Conservation (phyloP, 2,888 invertebrate genomes). For the Aphelenchoides bicaudatus region DNA sequence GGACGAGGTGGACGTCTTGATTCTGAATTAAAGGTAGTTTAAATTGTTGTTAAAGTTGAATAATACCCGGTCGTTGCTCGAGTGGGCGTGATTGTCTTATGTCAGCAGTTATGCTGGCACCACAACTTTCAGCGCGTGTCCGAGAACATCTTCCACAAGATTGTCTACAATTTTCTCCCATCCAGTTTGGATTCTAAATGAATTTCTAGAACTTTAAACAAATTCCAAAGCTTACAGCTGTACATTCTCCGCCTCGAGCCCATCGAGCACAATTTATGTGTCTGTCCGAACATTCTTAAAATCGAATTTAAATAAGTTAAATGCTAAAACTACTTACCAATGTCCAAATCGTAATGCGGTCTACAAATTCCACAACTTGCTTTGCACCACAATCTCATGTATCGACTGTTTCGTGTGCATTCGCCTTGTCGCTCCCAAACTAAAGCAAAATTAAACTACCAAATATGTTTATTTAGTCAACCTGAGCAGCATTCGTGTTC, state of each 20-base stretch:
- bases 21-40: background rate
- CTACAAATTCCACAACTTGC: slow-evolving; percentile 48
- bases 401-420: slow-evolving; percentile 23
- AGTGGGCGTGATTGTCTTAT: slow-evolving; percentile 5
- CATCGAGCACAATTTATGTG: slow-evolving; percentile 48
- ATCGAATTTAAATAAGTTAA: slow-evolving; percentile 6
- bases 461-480: background rate
- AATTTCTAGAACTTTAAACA: background rate
- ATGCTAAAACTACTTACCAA: slow-evolving; percentile 15
- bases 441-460: background rate
- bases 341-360: slow-evolving; percentile 44
- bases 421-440: slow-evolving; percentile 27
- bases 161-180: slow-evolving; percentile 52
- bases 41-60: background rate
- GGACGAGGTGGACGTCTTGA: slow-evolving; percentile 7
- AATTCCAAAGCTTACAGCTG: background rate
- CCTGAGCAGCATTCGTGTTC: slow-evolving; percentile 51
- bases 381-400: slow-evolving; percentile 36
- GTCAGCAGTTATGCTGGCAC: no score
- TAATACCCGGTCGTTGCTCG: slow-evolving; percentile 2
- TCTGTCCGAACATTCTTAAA: slow-evolving; percentile 50
- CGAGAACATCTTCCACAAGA: slow-evolving; percentile 30
- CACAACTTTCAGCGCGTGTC: slow-evolving; percentile 3
- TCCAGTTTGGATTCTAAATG: slow-evolving; percentile 45
- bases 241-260: slow-evolving; percentile 47